Evolutionary conservation across 2,113 vertebrate species (phyloP).

Genomic region (Podocnemis expansa): DNA sequence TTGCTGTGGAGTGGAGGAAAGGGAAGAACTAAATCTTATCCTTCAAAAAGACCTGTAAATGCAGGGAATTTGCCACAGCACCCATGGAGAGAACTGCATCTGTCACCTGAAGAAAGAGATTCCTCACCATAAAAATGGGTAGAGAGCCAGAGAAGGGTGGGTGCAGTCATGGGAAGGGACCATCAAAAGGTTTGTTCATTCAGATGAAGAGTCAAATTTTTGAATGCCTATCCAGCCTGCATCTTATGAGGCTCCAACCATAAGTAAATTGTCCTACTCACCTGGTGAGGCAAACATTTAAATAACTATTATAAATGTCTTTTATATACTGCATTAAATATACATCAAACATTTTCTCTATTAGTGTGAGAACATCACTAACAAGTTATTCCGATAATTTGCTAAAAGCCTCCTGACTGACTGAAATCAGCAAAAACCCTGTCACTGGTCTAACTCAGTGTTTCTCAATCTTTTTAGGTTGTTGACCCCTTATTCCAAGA

Average conservation of each 20-base stretch:
- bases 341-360: neutral
- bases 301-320: neutral
- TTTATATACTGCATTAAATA: neutral
- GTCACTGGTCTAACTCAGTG: neutral
- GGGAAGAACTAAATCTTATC: neutral
- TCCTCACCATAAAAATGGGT: neutral
- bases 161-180: neutral
- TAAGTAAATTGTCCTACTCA: neutral
- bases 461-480: neutral
- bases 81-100: neutral
- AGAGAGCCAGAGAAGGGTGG: neutral
- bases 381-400: neutral
- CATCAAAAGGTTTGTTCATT: neutral
- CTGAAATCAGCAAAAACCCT: neutral
- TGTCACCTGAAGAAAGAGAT: neutral
- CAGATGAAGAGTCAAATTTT: neutral
- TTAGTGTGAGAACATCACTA: neutral
- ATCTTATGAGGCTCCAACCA: neutral
- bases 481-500: neutral
- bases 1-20: neutral
- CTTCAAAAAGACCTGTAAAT: neutral
- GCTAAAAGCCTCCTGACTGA: neutral
- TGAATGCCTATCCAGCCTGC: neutral
- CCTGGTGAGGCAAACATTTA: neutral
- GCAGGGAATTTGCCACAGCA: neutral